Base-by-base conservation (phyloP, 2,797 vertebrate genomes). In the Falco novaeseelandiae region DNA sequence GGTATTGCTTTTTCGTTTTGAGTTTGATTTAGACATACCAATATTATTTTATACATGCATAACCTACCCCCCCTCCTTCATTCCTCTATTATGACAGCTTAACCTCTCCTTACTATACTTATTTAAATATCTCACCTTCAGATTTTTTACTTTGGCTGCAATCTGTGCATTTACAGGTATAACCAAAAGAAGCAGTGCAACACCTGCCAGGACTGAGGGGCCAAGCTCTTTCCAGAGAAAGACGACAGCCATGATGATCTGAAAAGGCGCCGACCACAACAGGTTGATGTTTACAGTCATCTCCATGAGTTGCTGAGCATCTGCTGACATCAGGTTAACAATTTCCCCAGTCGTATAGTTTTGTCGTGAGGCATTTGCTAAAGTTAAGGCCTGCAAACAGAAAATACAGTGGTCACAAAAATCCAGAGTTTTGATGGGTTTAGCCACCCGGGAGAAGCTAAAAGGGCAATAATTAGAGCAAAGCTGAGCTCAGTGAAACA, bases 141-240 rank as follows among this genome's bases (percentile, higher is more conserved):
- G 86, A 12, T 82, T 90, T 90, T 96, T 96, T 14, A 97, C 82
- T 95, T 82, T 98, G 48, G 83, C 89, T 69, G 97, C 97, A 89
- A 97, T 88, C n/a, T 94, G 86, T 1, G 74, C 96, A 70, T 97
- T 98, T 85, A 97, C 17, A 54, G 97, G 97, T 85, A 98, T 93
- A 54, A 97, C 91, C 61, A 98, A 77, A 48, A 97, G 57, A 20
- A 98, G 96, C 42, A 97, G 70, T 7, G 77, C 93, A 55, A 97
- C 67, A 49, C 97, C 97, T 19, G 96, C 97, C 52, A 98, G 90
- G 14, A 97, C 95, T 1, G 97, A 96, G 19, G 87, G 84, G 6
- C 97, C 97, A 57, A 98, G 95, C 65, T 98, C 98, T 78, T 95
- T 91, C 97, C 98, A 98, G 59, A 98, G 97, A n/a, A 98, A 95